phyloP scores from a whole-genome alignment of 2,888 invertebrate species.

The Gasteruption jaculator region DNA sequence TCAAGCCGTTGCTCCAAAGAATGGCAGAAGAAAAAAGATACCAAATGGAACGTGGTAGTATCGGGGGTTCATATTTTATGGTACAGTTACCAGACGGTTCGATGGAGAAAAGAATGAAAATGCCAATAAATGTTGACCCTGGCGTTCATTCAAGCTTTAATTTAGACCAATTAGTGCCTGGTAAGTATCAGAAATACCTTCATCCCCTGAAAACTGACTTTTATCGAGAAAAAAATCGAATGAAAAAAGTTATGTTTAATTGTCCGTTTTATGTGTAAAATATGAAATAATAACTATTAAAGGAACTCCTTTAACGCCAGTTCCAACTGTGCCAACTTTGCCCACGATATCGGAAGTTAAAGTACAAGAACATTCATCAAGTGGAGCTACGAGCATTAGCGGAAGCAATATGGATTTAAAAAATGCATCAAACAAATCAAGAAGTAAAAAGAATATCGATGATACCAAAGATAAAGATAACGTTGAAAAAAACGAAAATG shows the following conservation, averaged over 20 bases:
- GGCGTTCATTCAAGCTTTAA: conserved; percentile 91
- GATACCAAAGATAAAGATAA: conserved; percentile 46
- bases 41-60: conserved; percentile 86
- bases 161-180: conserved; percentile 74
- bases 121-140: conserved; percentile 88
- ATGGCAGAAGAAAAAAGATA: conserved; percentile 91
- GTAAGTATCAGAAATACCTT: conserved; percentile 32
- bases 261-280: too few species aligned
- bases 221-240: not conserved
- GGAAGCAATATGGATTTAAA: conserved; percentile 50
- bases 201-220: not conserved
- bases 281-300: too few species aligned
- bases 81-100: conserved; percentile 88
- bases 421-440: conserved; percentile 37
- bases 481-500: conserved; percentile 39
- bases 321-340: conserved; percentile 79
- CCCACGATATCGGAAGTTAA: conserved; percentile 88
- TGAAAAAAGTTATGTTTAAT: too few species aligned
- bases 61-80: conserved; percentile 80
- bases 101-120: conserved; percentile 84
- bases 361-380: conserved; percentile 61
- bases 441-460: conserved; percentile 44
- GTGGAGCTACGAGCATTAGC: conserved; percentile 55
- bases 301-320: conserved; percentile 69
- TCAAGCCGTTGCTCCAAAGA: conserved; percentile 80